These are phyloP conservation scores for Kuschelorhynchus macadamiae DNA, from an alignment of 2,888 invertebrate genomes.

Conservation along the genomic window DNA sequence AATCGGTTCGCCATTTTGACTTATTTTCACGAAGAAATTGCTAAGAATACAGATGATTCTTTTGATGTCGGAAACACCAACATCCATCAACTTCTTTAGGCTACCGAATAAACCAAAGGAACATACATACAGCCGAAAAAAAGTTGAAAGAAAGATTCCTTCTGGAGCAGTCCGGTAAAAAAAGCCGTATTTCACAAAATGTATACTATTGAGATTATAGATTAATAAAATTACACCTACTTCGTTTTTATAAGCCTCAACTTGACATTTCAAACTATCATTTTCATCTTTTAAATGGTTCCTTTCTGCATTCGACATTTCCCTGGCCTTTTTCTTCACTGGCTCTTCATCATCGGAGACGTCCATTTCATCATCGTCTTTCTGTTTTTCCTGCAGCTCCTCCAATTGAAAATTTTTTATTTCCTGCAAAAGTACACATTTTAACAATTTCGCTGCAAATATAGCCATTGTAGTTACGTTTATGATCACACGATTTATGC, in stretches of 20 bases:
- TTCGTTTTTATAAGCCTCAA: conserved; percentile 96
- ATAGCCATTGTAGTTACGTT: conserved; percentile 30
- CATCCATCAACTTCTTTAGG: too few relatives aligned
- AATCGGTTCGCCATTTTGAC: too few relatives aligned
- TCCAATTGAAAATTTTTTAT: conserved; percentile 79
- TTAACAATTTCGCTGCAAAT: not conserved
- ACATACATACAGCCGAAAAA: too few relatives aligned
- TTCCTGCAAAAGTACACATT: conserved; percentile 70
- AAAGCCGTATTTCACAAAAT: too few relatives aligned
- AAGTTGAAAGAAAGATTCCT: too few relatives aligned
- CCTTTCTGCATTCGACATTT: conserved; percentile 56
- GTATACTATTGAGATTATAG: too few relatives aligned
- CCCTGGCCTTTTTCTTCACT: conserved; percentile 60
- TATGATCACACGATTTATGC: conserved; percentile 4
- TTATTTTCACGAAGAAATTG: too few relatives aligned
- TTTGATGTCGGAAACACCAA: too few relatives aligned
- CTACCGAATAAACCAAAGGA: too few relatives aligned
- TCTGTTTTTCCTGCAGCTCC: conserved; percentile 73
- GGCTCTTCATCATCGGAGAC: conserved; percentile 83
- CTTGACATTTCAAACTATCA: conserved; percentile 89
- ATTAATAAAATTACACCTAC: too few relatives aligned
- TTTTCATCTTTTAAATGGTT: conserved; percentile 82
- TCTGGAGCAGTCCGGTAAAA: too few relatives aligned
- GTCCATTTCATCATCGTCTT: conserved; percentile 89
- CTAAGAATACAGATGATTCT: too few relatives aligned